Conservation (phyloP, 1,140 invertebrate genomes). For the Cydia amplana region DNA sequence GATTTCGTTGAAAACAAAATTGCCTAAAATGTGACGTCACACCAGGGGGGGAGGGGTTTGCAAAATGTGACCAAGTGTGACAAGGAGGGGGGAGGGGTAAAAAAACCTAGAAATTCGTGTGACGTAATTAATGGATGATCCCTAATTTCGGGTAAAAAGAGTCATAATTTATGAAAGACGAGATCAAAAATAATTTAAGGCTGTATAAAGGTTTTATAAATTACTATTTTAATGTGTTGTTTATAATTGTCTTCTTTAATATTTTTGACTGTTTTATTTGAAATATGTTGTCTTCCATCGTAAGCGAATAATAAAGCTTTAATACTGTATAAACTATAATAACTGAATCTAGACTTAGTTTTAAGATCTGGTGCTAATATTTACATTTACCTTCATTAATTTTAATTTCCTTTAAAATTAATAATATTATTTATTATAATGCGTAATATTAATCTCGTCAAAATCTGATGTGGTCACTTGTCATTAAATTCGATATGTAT, state of each 20-base stretch:
- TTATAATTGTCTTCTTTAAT: not conserved
- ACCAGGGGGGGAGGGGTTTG: too few species aligned
- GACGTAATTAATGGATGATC: too few species aligned
- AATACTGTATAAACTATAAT: conserved; percentile 42
- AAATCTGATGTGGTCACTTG: not conserved
- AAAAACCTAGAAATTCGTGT: too few species aligned
- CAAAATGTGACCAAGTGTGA: too few species aligned
- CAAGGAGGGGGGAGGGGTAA: too few species aligned
- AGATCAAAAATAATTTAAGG: not conserved
- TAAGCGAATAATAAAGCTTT: conserved; percentile 66
- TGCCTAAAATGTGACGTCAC: too few species aligned
- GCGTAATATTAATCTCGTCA: not conserved
- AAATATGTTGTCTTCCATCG: conserved; percentile 55
- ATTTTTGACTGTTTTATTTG: not conserved
- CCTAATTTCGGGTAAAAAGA: not conserved
- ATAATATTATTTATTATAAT: not conserved
- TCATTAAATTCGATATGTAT: not conserved
- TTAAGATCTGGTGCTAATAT: conserved; percentile 50
- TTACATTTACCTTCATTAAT: conserved; percentile 20
- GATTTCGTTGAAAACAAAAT: too few species aligned
- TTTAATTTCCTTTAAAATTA: not conserved
- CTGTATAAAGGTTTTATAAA: not conserved
- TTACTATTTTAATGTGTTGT: not conserved
- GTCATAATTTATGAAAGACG: not conserved
- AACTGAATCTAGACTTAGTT: conserved; percentile 48